Conservation (phyloP, 2,113 vertebrate genomes). For the Rhynchomys soricoides region DNA sequence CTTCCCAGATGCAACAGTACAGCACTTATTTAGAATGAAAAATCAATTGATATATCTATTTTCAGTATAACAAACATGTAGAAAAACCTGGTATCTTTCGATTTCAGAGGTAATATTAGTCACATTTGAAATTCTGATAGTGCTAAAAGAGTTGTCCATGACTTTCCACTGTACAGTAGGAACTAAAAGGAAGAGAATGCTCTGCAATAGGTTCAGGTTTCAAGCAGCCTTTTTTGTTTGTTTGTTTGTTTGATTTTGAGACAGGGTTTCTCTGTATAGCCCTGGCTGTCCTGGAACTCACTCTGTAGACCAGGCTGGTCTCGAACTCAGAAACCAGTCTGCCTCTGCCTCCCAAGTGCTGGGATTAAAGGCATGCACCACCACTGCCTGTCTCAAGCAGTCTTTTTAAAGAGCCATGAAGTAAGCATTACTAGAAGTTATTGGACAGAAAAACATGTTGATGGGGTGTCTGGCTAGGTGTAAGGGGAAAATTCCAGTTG, state of each 20-base stretch:
- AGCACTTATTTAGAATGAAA: background rate
- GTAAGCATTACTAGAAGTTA: background rate
- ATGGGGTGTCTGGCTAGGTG: background rate
- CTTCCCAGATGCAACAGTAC: background rate
- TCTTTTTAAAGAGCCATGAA: background rate
- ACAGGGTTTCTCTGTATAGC: too few species aligned
- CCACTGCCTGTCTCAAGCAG: too few species aligned
- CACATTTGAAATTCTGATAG: background rate
- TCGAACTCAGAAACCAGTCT: too few species aligned
- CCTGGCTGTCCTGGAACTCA: too few species aligned
- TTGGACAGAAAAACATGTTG: background rate
- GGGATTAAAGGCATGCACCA: too few species aligned
- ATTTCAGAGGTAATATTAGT: background rate
- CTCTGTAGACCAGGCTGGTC: too few species aligned
- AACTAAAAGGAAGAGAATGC: background rate
- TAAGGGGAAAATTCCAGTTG: background rate
- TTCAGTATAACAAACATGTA: background rate
- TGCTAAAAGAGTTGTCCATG: fast-evolving
- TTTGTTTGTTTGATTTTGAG: too few species aligned
- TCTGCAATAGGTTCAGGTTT: background rate
- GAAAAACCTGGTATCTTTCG: background rate
- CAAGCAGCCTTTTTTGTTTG: background rate
- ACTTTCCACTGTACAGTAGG: background rate
- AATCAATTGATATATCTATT: background rate
- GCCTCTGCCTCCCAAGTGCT: too few species aligned